Evolutionary conservation across 1,140 invertebrate genomes (phyloP).

Genomic region (Cydia pomonella): DNA sequence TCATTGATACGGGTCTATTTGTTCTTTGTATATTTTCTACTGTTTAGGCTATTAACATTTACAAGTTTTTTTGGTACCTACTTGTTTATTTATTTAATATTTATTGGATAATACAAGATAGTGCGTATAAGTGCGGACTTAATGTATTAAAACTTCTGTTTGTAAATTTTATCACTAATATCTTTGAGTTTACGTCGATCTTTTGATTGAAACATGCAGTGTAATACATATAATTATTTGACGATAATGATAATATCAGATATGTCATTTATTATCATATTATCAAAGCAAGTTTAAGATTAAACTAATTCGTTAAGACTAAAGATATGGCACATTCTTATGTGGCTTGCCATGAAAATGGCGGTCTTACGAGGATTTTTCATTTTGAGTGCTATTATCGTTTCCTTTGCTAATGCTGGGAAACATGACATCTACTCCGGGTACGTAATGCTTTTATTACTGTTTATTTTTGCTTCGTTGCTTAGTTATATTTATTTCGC

Average conservation of each 20-base stretch:
- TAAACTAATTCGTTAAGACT: not conserved
- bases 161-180: too few relatives aligned
- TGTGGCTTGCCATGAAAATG: not conserved
- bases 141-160: not conserved
- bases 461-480: not conserved
- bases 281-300: not conserved
- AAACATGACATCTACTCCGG: slow-evolving; percentile 37
- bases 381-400: slow-evolving; percentile 8
- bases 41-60: too few relatives aligned
- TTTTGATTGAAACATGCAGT: not conserved
- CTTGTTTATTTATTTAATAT: too few relatives aligned
- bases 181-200: too few relatives aligned
- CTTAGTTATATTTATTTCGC: too few relatives aligned
- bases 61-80: too few relatives aligned
- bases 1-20: too few relatives aligned
- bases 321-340: not conserved
- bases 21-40: too few relatives aligned
- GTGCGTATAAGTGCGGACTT: too few relatives aligned
- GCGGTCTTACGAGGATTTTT: not conserved
- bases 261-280: not conserved
- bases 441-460: slow-evolving; percentile 17
- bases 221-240: not conserved
- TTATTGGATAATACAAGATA: too few relatives aligned
- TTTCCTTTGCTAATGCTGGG: slow-evolving; percentile 30
- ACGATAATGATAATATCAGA: not conserved